Evolutionary conservation across 1,140 invertebrate genomes (phyloP), one percentile per base, ranked within the genome.

Genomic region (Plectrocnemia conspersa): DNA sequence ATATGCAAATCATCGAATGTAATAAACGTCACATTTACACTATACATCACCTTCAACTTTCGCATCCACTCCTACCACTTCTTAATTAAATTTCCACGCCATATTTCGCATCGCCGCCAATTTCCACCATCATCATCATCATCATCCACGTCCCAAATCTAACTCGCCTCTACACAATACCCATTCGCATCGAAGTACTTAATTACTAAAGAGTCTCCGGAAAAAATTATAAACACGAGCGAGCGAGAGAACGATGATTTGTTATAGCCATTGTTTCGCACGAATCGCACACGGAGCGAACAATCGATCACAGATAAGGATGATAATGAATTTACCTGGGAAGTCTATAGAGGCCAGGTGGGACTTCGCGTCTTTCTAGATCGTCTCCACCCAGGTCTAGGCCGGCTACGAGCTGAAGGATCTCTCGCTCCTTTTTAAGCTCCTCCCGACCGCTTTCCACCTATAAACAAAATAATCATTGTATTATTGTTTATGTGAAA

Each of bases 321-420:
- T 41, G 38, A 16, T 41, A 3, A 7, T 16, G 19, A 45, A 47
- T 25, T 6, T 64, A 75, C 73, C 73, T 75, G 24, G 73, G 73
- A 16, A 59, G 44, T 35, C 58, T 47, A 25, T 59, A 59, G 5
- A 59, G 42, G 23, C 58, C 58, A 22, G 78, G 69, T 5, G 77
- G 76, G 7, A 80, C 75, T 64, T 82, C 80, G 7, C 78, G 77
- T 25, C 85, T 73, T 66, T 88, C 85, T 24, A 84, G 68, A 57
- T 85, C 83, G 49, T 87, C 85, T 0, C 87, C 87, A 32, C 88
- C 88, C 6, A 94, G 75, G 64, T 88, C 88, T 42, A 94, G 72
- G 13, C 89, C 91, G 18, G 89, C 86, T 54, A 93, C 88, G 81
- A 94, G 81, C 69, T 94, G 91, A 64, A 91, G 88, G 49, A 93